Conservation (phyloP, 53 echinoderm and acorn worm species). For the Astropecten irregularis region DNA sequence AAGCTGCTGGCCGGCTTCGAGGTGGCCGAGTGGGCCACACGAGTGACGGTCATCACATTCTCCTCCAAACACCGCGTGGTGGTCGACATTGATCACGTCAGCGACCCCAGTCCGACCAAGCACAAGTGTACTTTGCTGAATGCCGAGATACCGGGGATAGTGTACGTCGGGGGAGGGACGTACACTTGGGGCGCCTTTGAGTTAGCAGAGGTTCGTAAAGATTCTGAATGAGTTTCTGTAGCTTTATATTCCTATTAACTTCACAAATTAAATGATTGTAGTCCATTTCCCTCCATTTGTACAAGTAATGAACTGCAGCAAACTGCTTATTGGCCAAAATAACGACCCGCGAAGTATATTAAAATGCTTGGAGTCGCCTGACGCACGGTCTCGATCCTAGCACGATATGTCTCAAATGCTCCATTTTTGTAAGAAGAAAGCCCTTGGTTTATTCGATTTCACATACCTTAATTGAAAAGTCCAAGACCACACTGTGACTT, state of each 20-base stretch:
- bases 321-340: too few relatives aligned
- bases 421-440: too few relatives aligned
- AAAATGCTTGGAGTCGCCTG: too few relatives aligned
- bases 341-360: too few relatives aligned
- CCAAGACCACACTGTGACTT: too few relatives aligned
- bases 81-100: conserved; percentile 82
- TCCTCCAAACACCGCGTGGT: conserved; percentile 78
- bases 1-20: conserved; percentile 88
- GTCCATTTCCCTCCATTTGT: too few relatives aligned
- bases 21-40: conserved; percentile 81
- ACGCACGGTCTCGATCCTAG: too few relatives aligned
- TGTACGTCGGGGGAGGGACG: conserved; percentile 95
- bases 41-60: conserved; percentile 90
- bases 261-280: too few relatives aligned
- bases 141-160: conserved; percentile 84
- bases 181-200: conserved; percentile 87
- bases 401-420: too few relatives aligned
- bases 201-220: conserved; percentile 81
- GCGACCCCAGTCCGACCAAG: conserved; percentile 44
- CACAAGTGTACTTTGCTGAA: conserved; percentile 91
- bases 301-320: too few relatives aligned
- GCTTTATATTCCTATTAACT: background rate
- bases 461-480: background rate
- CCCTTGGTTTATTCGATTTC: background rate
- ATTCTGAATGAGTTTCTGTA: background rate